A percentile compares a stretch with the other conserved stretches of the same genome.
phyloP scores from a whole-genome alignment of 1,140 invertebrate genomes.

The Chrysopa pallens region DNA sequence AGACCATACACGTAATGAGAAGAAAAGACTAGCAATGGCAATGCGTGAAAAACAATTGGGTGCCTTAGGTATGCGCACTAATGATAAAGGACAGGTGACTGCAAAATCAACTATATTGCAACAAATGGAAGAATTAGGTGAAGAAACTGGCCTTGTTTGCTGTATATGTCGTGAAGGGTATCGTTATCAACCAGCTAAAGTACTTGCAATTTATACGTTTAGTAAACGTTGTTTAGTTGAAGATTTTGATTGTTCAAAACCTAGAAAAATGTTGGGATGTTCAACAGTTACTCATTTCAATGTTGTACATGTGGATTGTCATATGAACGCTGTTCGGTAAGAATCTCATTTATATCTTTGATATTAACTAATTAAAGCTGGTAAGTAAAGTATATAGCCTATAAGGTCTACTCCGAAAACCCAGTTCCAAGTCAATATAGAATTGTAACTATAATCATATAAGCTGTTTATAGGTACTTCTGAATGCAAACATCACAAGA shows the following conservation, averaged over 20 bases:
- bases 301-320: constrained; percentile 94
- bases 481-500: too few relatives aligned
- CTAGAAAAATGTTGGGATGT: constrained; percentile 68
- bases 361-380: too few relatives aligned
- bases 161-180: constrained; percentile 97
- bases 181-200: constrained; percentile 81
- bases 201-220: constrained; percentile 92
- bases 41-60: constrained; percentile 91
- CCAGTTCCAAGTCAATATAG: too few relatives aligned
- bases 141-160: constrained; percentile 90
- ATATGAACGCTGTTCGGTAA: constrained; percentile 82
- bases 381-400: too few relatives aligned
- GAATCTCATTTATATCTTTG: not conserved
- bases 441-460: too few relatives aligned
- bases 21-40: constrained; percentile 94
- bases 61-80: constrained; percentile 87
- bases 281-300: constrained; percentile 97
- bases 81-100: constrained; percentile 82
- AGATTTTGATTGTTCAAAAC: constrained; percentile 67
- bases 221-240: constrained; percentile 92
- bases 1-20: constrained; percentile 82
- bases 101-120: constrained; percentile 78
- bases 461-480: too few relatives aligned
- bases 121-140: constrained; percentile 86
- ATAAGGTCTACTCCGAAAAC: too few relatives aligned